Percentiles rank a stretch among this genome's conserved stretches.
Conservation (phyloP, 2,113 vertebrate genomes). For the Chionomys nivalis region DNA sequence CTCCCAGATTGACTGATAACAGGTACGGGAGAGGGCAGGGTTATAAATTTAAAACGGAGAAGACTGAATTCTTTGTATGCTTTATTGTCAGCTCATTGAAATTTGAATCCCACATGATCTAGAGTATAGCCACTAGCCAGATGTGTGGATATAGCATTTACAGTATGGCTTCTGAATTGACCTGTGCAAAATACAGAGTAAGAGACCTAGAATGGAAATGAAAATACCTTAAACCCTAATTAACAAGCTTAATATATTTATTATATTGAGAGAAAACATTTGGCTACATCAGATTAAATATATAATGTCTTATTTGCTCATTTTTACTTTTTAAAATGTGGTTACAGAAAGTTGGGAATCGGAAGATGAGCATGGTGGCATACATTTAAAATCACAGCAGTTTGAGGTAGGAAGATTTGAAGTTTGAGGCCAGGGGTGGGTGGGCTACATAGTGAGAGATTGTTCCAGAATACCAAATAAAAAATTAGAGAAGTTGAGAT, state of each 20-base stretch:
- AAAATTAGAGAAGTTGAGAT: not conserved
- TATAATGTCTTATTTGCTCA: not conserved
- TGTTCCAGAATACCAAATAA: not conserved
- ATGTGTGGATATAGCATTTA: not conserved
- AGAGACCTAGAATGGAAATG: not conserved
- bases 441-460: not conserved
- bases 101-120: not conserved
- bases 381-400: not conserved
- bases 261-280: not conserved
- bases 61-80: not conserved
- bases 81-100: not conserved
- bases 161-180: not conserved
- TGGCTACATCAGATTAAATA: constrained; percentile 3
- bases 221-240: not conserved
- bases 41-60: not conserved
- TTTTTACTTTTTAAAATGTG: constrained; percentile 39
- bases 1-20: not conserved
- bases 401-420: not conserved
- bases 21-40: not conserved
- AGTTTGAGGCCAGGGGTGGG: not conserved
- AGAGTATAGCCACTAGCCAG: not conserved
- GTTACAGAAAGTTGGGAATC: not conserved
- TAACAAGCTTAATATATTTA: constrained; percentile 11
- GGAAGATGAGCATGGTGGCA: not conserved
- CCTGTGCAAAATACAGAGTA: not conserved